These are phyloP conservation scores for Brachystomella parvula DNA, from an alignment of 1,140 invertebrate genomes.

Conservation along the genomic window DNA sequence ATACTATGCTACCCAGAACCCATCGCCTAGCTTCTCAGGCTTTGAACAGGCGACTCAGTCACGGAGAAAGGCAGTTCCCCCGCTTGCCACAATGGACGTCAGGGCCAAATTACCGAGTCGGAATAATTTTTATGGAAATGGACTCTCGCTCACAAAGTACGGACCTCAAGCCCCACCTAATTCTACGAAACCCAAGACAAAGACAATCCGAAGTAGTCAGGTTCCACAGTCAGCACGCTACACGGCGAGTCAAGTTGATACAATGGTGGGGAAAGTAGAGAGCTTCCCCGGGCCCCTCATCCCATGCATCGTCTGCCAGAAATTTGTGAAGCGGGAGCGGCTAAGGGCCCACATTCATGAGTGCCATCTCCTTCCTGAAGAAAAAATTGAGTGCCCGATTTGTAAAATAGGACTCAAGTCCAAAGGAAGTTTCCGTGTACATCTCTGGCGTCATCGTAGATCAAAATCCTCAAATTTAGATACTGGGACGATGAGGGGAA, in stretches of 20 bases:
- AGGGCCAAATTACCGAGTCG: not conserved
- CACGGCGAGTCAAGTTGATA: conserved; percentile 34
- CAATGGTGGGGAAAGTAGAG: conserved; percentile 33
- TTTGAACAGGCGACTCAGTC: not conserved
- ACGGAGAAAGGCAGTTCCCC: not conserved
- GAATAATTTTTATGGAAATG: not conserved
- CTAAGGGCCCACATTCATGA: conserved; percentile 38
- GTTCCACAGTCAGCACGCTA: conserved; percentile 33
- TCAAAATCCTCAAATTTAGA: not conserved
- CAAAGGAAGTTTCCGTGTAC: conserved; percentile 34
- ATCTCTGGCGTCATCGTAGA: conserved; percentile 30
- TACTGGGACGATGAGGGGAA: not conserved
- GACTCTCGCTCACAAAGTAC: not conserved
- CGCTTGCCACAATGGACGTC: not conserved
- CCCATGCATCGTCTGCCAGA: conserved; percentile 35
- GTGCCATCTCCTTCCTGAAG: conserved; percentile 24
- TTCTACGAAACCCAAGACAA: conserved; percentile 16
- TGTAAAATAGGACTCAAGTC: conserved; percentile 35
- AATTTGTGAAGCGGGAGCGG: conserved; percentile 36
- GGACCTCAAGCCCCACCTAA: not conserved
- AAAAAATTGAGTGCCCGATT: conserved; percentile 34
- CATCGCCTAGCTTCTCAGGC: not conserved
- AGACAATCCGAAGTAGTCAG: conserved; percentile 33
- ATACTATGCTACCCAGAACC: not conserved
- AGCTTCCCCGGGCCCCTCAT: conserved; percentile 28